Percentiles rank a stretch among this genome's conserved stretches.
These are phyloP conservation scores for Amiota minor DNA, from an alignment of 2,888 invertebrate genomes.

Conservation along the genomic window DNA sequence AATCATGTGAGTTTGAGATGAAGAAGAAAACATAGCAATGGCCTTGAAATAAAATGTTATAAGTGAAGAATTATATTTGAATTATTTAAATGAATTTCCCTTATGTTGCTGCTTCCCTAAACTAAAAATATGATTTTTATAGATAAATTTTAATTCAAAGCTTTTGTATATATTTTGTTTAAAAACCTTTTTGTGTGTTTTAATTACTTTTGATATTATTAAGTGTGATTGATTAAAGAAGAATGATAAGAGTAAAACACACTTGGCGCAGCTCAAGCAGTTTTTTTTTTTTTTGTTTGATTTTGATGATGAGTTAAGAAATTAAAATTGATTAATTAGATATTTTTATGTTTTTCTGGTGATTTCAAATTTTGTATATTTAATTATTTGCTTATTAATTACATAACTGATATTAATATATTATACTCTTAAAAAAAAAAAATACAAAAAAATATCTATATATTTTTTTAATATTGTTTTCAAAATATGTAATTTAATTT, in stretches of 20 bases:
- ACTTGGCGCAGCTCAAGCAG: too few relatives aligned
- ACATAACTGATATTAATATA: background rate
- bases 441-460: background rate
- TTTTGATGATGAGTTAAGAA: too few relatives aligned
- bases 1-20: too few relatives aligned
- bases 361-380: slow-evolving; percentile 18
- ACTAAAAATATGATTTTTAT: background rate
- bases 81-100: background rate
- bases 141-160: background rate
- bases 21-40: background rate
- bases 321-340: too few relatives aligned
- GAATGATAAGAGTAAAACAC: background rate
- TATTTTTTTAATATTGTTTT: slow-evolving; percentile 3
- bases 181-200: background rate
- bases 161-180: slow-evolving; percentile 18
- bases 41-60: slow-evolving; percentile 17
- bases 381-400: background rate
- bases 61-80: background rate
- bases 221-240: background rate
- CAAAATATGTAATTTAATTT: slow-evolving; percentile 8
- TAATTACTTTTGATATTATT: background rate
- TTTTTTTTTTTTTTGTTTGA: too few relatives aligned
- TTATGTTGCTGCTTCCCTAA: slow-evolving; percentile 11
- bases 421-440: background rate
- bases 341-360: slow-evolving; percentile 17